phyloP scores from a whole-genome alignment of 2,888 invertebrate genomes.

The Synergus itoensis region DNA sequence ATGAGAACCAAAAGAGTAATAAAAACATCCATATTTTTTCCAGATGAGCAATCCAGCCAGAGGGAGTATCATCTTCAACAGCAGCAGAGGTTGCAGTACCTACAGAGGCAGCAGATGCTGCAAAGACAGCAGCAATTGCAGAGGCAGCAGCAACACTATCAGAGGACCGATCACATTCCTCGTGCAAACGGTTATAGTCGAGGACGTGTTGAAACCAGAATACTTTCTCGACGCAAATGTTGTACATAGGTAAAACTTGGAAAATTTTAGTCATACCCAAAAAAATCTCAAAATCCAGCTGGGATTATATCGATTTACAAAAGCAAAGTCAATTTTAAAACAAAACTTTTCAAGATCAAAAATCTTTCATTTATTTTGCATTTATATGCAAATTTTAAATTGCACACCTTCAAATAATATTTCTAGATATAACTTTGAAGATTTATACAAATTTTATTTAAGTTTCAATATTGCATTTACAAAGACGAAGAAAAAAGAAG shows the following conservation, averaged over 20 bases:
- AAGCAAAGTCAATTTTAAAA: too few relatives aligned
- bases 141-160: slow-evolving; percentile 55
- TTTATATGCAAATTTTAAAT: background rate
- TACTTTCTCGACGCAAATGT: slow-evolving; percentile 65
- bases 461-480: background rate
- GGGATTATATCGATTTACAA: too few relatives aligned
- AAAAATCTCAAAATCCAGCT: background rate
- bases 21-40: slow-evolving; percentile 49
- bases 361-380: background rate
- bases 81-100: slow-evolving; percentile 51
- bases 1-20: slow-evolving; percentile 12
- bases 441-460: background rate
- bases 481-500: background rate
- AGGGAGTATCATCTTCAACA: slow-evolving; percentile 59
- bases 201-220: slow-evolving; percentile 67
- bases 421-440: too few relatives aligned
- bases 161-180: slow-evolving; percentile 43
- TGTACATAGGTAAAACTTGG: slow-evolving; percentile 58
- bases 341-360: background rate
- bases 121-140: slow-evolving; percentile 49
- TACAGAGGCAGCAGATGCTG: slow-evolving; percentile 56
- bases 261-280: background rate
- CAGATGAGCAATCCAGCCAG: slow-evolving; percentile 62
- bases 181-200: slow-evolving; percentile 60
- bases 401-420: too few relatives aligned